Conservation (phyloP, 2,797 vertebrate species). For the Pangasius larnaudii region DNA sequence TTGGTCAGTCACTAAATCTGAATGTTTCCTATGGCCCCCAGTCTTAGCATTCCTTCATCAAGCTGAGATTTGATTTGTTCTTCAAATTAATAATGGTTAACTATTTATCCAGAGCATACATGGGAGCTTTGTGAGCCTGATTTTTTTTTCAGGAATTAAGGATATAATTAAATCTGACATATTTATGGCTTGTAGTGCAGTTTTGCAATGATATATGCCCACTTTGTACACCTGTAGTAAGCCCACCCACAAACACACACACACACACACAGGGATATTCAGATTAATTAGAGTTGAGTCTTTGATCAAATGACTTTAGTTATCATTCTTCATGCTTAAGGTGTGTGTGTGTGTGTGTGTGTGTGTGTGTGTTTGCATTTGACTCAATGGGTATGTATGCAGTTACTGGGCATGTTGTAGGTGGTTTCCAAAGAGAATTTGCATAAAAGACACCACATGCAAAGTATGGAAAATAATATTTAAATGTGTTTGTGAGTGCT, state of each 20-base stretch:
- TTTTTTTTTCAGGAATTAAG: conserved; percentile 29
- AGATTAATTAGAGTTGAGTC: conserved; percentile 28
- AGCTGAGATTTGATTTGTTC: conserved; percentile 21
- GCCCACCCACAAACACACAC: neutral
- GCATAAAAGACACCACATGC: neutral
- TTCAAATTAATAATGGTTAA: conserved; percentile 38
- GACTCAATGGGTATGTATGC: neutral
- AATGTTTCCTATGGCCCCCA: neutral
- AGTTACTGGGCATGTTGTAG: neutral
- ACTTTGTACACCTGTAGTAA: neutral
- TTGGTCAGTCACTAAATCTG: conserved; percentile 15
- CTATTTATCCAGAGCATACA: conserved; percentile 50
- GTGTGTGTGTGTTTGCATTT: conserved; percentile 3
- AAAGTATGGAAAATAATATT: conserved; percentile 3
- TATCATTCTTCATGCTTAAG: conserved; percentile 28
- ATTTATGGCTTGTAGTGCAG: neutral
- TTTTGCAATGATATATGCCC: neutral
- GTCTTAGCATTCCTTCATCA: conserved; percentile 8
- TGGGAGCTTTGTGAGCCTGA: conserved; percentile 35
- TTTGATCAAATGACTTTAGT: conserved; percentile 34
- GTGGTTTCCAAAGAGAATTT: neutral
- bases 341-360: neutral
- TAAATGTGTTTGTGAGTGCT: neutral
- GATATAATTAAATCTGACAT: conserved; percentile 40
- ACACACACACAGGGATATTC: neutral